Base-by-base conservation (phyloP, 2,888 invertebrate species). In the Acrocyrtus sp. region DNA sequence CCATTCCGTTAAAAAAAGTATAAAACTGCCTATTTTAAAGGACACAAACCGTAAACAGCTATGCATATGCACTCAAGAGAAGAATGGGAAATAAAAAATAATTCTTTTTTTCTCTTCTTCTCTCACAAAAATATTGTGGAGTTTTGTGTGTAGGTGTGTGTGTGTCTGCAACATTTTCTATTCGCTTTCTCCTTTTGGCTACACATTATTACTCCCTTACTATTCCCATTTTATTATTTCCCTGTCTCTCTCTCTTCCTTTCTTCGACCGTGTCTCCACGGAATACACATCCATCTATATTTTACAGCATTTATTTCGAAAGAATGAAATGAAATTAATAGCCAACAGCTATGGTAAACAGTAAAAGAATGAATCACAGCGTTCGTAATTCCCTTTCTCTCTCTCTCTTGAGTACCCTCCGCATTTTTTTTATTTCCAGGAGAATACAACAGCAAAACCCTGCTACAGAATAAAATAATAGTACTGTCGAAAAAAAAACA, bases 271-370 rank as follows among this genome's bases (percentile, higher is more conserved):
- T 57, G 50, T 72, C 63, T 66, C 72, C 72, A 72, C 51, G 77
- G 78, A 78, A 78, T 77, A 60, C 75, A 75, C 77, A 78, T 77
- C 69, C 75, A 79, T 79, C 77, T 80, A 78, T 77, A 76, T 80
- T 80, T 80, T 76, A 80, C 73, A 75, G 76, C 75, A 60, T 76
- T 79, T 80, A 63, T 72, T 72, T 72, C 66, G 76, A 79, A 79
- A 81, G 79, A 81, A 81, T 80, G 78, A 78, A 78, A 80, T 80
- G 79, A 81, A 81, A 81, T 81, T 81, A 80, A 81, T 81, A 80
- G 79, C 81, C 81, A 74, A 69, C 72, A 81, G 81, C 81, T 19
- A 81, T 80, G 66, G 78, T 76, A 81, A 81, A 81, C 79, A 81
- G 75, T 69, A 53, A 63, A 68, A 74, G 74, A 69, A 69, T 74